These are phyloP conservation scores for Drosophila parvula DNA, from an alignment of 1,140 invertebrate genomes.

Conservation along the genomic window DNA sequence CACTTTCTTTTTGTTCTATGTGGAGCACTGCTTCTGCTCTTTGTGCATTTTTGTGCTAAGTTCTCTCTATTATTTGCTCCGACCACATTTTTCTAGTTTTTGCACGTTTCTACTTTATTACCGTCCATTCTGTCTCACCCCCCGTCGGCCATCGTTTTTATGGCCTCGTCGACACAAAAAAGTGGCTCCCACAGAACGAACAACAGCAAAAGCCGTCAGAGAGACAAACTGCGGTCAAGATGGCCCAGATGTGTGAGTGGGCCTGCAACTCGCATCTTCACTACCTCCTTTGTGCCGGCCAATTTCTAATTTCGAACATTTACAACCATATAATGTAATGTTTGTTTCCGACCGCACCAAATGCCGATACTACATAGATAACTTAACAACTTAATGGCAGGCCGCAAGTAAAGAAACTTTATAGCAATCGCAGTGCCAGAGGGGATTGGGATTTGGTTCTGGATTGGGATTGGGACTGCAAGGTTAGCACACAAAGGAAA, in stretches of 20 bases:
- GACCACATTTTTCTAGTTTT: slow-evolving; percentile 81
- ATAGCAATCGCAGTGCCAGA: slow-evolving; percentile 22
- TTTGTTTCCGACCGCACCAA: slow-evolving; percentile 66
- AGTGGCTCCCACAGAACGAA: slow-evolving; percentile 30
- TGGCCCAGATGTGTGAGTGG: slow-evolving; percentile 19
- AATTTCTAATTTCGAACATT: slow-evolving; percentile 78
- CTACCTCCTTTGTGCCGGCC: slow-evolving; percentile 31
- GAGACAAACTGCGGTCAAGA: slow-evolving; percentile 66
- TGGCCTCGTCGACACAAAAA: slow-evolving; percentile 59
- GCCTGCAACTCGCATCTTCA: slow-evolving; percentile 10
- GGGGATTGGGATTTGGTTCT: slow-evolving; percentile 19
- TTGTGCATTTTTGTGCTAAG: slow-evolving; percentile 67
- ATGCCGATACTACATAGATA: slow-evolving; percentile 72
- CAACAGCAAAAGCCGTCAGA: slow-evolving; percentile 27
- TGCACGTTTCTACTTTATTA: slow-evolving; percentile 82
- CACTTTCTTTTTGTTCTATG: slow-evolving; percentile 38
- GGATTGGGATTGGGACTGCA: not conserved
- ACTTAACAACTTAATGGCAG: slow-evolving; percentile 81
- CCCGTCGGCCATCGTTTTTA: slow-evolving; percentile 58
- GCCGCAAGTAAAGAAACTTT: slow-evolving; percentile 68
- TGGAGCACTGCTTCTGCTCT: slow-evolving; percentile 19
- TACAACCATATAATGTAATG: slow-evolving; percentile 77
- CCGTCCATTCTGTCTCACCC: slow-evolving; percentile 46
- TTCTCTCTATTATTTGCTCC: slow-evolving; percentile 78
- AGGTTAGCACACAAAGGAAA: slow-evolving; percentile 28